Evolutionary conservation across 1,140 invertebrate species (phyloP), one percentile per base, ranked within the genome.

Genomic region (Aphelinus atriplicis): DNA sequence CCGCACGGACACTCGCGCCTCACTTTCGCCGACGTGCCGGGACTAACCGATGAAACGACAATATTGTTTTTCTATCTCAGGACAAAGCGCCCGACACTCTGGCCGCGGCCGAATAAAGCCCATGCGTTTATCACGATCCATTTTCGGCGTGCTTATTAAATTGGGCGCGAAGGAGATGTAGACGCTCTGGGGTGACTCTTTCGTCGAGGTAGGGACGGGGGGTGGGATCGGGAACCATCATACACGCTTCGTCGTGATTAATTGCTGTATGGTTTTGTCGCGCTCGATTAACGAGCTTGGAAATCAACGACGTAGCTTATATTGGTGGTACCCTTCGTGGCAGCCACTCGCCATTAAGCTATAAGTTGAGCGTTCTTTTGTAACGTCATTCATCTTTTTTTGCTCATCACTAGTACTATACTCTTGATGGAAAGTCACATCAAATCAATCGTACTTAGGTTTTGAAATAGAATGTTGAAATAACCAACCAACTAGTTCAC

Each of bases 41-140:
- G 85, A 87, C 83, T 87, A 64, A 74, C 61, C 80, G 82, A 87
- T 87, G 83, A 81, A 87, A 86, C 79, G 83, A 82, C 83, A 83
- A 85, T 84, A 85, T 85, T 85, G 80, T 85, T 85, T 85, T 84
- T 84, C 82, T 82, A 79, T 84, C 77, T 78, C 68, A 57, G n/a
- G 45, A 2, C 58, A n/a, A 3, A 26, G 26, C 26, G 26, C 26
- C 26, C 26, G 26, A 26, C 26, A 26, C 26, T 26, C 26, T 26
- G 64, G 6, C 2, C 26, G 57, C 51, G 51, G 9, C 4, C 51
- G 70, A 56, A 70, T 62, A 71, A 73, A 72, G 76, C 74, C 66
- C 43, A 26, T 46, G 50, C 47, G 50, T 53, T 26, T 70, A 57
- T 71, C 65, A 46, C 60, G 45, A 75, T 75, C 63, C 57, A 61